Percentiles rank a stretch among this genome's conserved stretches.
Conservation (phyloP, 2,888 invertebrate species). For the Lasioglossum oenotherae region DNA sequence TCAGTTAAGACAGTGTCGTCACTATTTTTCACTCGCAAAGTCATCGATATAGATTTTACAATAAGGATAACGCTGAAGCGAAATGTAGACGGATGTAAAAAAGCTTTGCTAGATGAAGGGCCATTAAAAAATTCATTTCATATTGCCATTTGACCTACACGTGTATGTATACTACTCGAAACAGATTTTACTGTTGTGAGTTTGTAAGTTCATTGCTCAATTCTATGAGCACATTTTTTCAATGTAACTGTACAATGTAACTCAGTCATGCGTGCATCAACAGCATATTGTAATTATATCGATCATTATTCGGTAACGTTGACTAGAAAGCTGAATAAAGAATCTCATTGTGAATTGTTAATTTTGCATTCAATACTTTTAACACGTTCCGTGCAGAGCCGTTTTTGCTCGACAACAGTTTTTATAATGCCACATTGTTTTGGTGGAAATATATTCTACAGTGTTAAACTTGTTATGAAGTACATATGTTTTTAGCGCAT, state of each 20-base stretch:
- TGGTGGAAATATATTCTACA: too few relatives aligned
- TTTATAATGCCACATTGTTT: too few relatives aligned
- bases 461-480: too few relatives aligned
- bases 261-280: not conserved
- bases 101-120: not conserved
- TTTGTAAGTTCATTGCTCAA: constrained; percentile 40
- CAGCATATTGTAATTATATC: constrained; percentile 18
- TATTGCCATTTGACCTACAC: not conserved
- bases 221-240: constrained; percentile 44
- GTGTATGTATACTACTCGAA: constrained; percentile 1
- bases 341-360: constrained; percentile 46
- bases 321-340: constrained; percentile 38
- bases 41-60: constrained; percentile 6
- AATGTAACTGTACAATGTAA: constrained; percentile 4
- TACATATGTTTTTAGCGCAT: too few relatives aligned
- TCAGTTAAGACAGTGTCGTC: not conserved
- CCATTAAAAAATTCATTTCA: constrained; percentile 11
- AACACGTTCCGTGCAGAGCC: too few relatives aligned
- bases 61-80: not conserved
- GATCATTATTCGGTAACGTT: not conserved
- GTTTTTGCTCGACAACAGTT: too few relatives aligned
- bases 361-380: constrained; percentile 24
- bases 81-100: constrained; percentile 18
- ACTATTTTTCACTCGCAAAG: not conserved
- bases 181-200: not conserved